A percentile compares a stretch with the other conserved stretches of the same genome.
These are phyloP conservation scores for Proteles cristata DNA, from an alignment of 2,113 vertebrate species.

Conservation along the genomic window DNA sequence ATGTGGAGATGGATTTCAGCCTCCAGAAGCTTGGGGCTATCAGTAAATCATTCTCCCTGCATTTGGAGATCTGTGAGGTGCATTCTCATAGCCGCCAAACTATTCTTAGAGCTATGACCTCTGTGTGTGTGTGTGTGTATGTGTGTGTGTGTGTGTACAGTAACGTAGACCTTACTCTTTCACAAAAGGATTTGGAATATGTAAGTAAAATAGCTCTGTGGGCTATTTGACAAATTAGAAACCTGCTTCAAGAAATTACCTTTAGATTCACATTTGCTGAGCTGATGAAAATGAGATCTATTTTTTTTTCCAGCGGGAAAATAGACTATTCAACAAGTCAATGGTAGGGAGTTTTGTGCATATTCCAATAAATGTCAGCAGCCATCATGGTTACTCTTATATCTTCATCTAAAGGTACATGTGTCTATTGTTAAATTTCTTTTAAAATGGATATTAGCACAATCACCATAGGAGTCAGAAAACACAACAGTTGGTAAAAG, in stretches of 20 bases:
- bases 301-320: not conserved
- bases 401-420: constrained; percentile 16
- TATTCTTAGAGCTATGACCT: not conserved
- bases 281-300: not conserved
- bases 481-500: not conserved
- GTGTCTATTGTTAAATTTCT: constrained; percentile 42
- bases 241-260: not conserved
- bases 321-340: not conserved
- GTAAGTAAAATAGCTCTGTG: not conserved
- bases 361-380: not conserved
- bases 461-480: not conserved
- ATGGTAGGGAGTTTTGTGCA: not conserved
- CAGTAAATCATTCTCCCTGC: not conserved
- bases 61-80: not conserved
- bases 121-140: not conserved
- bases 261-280: not conserved
- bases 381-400: not conserved
- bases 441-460: not conserved
- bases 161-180: not conserved
- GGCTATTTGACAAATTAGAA: not conserved
- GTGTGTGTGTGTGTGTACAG: not conserved
- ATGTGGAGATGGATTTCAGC: not conserved
- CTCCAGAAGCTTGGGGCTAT: not conserved
- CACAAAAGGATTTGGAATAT: not conserved
- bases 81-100: not conserved